These are phyloP conservation scores for Musca domestica DNA, from an alignment of 1,140 invertebrate genomes.

Conservation along the genomic window DNA sequence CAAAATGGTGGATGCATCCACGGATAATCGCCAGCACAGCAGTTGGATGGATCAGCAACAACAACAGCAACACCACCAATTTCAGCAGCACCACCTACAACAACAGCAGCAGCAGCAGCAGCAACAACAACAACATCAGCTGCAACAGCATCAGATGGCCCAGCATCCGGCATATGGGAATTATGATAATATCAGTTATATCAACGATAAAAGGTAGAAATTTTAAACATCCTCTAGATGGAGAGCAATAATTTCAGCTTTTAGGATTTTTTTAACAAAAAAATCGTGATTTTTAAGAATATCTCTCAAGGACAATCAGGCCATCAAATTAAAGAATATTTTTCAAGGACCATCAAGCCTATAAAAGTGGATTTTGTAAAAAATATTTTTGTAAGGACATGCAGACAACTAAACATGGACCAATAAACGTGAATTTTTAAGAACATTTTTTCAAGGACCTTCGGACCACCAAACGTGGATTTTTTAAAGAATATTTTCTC, in stretches of 20 bases:
- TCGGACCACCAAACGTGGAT: no score
- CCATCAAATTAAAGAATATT: neutral
- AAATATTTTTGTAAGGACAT: no score
- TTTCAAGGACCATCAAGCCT: neutral
- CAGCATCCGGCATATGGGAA: neutral
- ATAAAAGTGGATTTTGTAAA: no score
- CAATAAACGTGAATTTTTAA: no score
- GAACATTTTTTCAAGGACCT: no score
- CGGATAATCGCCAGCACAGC: neutral
- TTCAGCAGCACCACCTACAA: neutral
- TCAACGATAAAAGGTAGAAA: conserved; percentile 16
- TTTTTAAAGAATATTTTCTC: no score
- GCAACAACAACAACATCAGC: neutral
- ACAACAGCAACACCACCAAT: neutral
- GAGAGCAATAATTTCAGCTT: no score
- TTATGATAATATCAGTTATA: conserved; percentile 11
- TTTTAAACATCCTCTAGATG: no score
- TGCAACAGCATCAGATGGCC: neutral
- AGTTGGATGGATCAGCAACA: conserved; percentile 3
- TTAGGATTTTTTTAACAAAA: no score
- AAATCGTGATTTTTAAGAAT: no score
- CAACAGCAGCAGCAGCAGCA: conserved; percentile 2
- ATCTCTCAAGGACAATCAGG: no score
- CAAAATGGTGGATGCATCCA: conserved; percentile 21
- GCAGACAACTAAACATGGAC: no score